These are phyloP conservation scores for Chiroxiphia lanceolata DNA, from an alignment of 2,797 vertebrate species.

Conservation along the genomic window DNA sequence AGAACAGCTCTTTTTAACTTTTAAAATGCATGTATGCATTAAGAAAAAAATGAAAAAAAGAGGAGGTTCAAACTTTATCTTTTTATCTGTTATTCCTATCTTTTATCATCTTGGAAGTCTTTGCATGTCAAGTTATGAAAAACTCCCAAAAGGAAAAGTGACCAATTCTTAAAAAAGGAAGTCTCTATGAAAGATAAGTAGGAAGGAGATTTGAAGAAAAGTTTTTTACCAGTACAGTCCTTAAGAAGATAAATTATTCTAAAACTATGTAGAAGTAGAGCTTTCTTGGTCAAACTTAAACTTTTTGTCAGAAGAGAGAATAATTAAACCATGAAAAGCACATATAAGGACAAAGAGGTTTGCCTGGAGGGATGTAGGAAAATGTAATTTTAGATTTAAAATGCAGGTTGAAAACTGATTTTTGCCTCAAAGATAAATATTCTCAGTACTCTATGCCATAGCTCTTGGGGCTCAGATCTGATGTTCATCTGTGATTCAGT, in stretches of 20 bases:
- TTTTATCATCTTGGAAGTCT: background rate
- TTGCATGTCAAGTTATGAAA: background rate
- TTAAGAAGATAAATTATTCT: background rate
- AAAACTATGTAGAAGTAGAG: background rate
- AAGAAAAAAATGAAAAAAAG: background rate
- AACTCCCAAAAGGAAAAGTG: background rate
- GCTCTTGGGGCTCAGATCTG: background rate
- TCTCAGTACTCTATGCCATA: background rate
- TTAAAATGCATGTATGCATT: background rate
- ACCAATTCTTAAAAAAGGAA: background rate
- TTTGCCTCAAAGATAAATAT: conserved; percentile 26
- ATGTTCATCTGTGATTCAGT: conserved; percentile 14
- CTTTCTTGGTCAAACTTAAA: background rate
- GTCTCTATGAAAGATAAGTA: background rate
- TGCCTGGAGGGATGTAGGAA: background rate
- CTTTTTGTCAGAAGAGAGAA: background rate
- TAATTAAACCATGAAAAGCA: conserved; percentile 12
- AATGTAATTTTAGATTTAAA: conserved; percentile 28
- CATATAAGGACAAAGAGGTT: background rate
- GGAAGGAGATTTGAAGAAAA: background rate
- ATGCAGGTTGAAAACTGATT: conserved; percentile 10
- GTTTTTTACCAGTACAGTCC: background rate
- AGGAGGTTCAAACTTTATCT: background rate
- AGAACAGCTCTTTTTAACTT: background rate
- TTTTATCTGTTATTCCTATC: background rate